A percentile compares a stretch with the other conserved stretches of the same genome.
Conservation (phyloP, 2,797 vertebrate genomes). For the Rhyacichthys aspro region DNA sequence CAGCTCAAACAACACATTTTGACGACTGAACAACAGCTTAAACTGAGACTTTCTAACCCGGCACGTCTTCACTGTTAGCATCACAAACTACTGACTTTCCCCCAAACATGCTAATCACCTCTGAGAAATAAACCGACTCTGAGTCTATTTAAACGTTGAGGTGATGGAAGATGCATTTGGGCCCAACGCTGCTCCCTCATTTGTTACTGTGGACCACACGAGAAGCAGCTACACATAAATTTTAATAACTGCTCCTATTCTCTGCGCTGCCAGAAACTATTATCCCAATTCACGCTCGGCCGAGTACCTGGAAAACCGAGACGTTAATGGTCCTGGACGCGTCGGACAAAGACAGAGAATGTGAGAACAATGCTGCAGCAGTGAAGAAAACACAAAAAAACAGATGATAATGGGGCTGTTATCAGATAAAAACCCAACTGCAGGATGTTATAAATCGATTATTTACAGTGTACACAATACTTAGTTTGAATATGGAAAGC, state of each 20-base stretch:
- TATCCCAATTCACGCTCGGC: slow-evolving; percentile 65
- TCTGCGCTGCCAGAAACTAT: slow-evolving; percentile 70
- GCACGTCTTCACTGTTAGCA: no score
- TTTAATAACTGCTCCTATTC: slow-evolving; percentile 76
- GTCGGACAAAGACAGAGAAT: background rate
- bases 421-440: slow-evolving; percentile 22
- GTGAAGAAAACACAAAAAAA: background rate
- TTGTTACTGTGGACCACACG: slow-evolving; percentile 54
- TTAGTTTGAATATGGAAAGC: slow-evolving; percentile 50
- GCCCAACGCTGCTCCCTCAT: slow-evolving; percentile 34
- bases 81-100: no score
- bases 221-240: slow-evolving; percentile 68
- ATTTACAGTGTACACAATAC: slow-evolving; percentile 48
- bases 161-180: slow-evolving; percentile 27
- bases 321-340: slow-evolving; percentile 51
- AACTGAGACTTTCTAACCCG: no score
- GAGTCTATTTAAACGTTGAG: no score
- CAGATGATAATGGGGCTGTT: slow-evolving; percentile 17
- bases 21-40: no score
- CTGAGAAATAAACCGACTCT: no score
- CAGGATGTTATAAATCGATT: slow-evolving; percentile 27
- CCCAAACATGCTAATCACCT: no score
- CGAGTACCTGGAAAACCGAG: slow-evolving; percentile 65
- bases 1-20: no score
- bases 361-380: background rate